Conservation (phyloP, 1,140 invertebrate genomes). For the Cyclargus thomasi region DNA sequence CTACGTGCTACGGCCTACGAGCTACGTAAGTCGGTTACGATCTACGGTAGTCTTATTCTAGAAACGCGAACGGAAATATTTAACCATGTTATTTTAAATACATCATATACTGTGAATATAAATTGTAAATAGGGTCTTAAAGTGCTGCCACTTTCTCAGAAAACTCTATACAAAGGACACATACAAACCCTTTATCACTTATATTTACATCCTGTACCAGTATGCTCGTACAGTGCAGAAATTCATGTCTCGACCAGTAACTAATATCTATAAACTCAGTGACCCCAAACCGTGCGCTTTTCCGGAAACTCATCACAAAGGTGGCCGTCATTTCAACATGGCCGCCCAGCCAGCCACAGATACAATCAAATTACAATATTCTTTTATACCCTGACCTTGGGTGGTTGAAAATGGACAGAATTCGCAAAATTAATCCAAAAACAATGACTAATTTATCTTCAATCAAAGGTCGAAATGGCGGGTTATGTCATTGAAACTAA, state of each 20-base stretch:
- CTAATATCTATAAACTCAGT: slow-evolving; percentile 38
- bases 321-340: slow-evolving; percentile 38
- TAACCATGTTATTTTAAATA: too few species aligned
- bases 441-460: slow-evolving; percentile 33
- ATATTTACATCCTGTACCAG: too few species aligned
- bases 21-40: too few species aligned
- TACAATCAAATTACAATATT: slow-evolving; percentile 43
- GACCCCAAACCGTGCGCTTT: slow-evolving; percentile 61
- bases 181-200: too few species aligned
- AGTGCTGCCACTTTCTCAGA: too few species aligned
- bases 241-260: background rate
- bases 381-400: slow-evolving; percentile 56
- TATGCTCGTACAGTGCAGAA: too few species aligned
- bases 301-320: slow-evolving; percentile 56
- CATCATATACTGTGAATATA: too few species aligned
- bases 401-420: slow-evolving; percentile 45
- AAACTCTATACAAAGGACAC: too few species aligned
- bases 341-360: slow-evolving; percentile 32
- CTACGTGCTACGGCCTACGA: too few species aligned
- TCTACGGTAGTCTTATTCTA: too few species aligned
- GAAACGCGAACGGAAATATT: too few species aligned
- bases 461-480: slow-evolving; percentile 36
- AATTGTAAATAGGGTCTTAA: too few species aligned
- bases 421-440: slow-evolving; percentile 26
- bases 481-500: slow-evolving; percentile 23